Evolutionary conservation across 2,888 invertebrate species (phyloP).

Genomic region (Biston stratarius): DNA sequence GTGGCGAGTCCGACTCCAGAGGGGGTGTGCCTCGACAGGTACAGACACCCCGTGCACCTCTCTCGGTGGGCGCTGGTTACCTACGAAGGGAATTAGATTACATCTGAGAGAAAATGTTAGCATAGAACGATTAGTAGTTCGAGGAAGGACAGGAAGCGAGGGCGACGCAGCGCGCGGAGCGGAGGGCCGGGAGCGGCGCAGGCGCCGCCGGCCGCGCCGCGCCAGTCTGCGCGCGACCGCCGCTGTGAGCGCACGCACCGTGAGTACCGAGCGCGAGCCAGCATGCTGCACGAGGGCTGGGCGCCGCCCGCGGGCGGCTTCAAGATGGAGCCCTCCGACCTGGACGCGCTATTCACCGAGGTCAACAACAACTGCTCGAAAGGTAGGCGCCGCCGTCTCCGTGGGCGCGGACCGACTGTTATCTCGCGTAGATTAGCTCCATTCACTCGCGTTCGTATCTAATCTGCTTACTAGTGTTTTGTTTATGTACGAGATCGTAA

Average conservation of each 20-base stretch:
- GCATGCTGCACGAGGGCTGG: slow-evolving; percentile 78
- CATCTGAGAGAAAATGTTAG: background rate
- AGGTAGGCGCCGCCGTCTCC: slow-evolving; percentile 57
- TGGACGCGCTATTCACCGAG: slow-evolving; percentile 75
- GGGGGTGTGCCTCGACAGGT: too few species aligned
- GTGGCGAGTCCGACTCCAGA: too few species aligned
- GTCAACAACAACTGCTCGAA: slow-evolving; percentile 75
- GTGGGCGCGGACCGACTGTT: background rate
- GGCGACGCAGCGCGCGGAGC: slow-evolving; percentile 4
- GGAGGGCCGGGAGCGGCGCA: slow-evolving; percentile 22
- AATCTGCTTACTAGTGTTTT: slow-evolving; percentile 13
- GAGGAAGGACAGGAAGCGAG: slow-evolving; percentile 11
- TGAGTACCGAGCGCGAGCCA: slow-evolving; percentile 30
- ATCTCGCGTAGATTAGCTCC: slow-evolving; percentile 10
- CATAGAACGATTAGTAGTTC: slow-evolving; percentile 9
- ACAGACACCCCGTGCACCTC: too few species aligned
- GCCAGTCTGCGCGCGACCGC: slow-evolving; percentile 48
- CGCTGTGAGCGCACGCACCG: slow-evolving; percentile 46
- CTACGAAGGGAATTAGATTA: background rate
- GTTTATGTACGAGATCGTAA: background rate
- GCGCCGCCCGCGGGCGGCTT: slow-evolving; percentile 45
- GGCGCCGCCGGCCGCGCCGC: slow-evolving; percentile 29
- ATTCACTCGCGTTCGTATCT: slow-evolving; percentile 1
- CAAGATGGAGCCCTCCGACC: slow-evolving; percentile 67
- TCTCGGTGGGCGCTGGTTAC: too few species aligned